A percentile compares a stretch with the other conserved stretches of the same genome.
Conservation (phyloP, 2,888 invertebrate genomes). For the Siphonodentalium dalli region DNA sequence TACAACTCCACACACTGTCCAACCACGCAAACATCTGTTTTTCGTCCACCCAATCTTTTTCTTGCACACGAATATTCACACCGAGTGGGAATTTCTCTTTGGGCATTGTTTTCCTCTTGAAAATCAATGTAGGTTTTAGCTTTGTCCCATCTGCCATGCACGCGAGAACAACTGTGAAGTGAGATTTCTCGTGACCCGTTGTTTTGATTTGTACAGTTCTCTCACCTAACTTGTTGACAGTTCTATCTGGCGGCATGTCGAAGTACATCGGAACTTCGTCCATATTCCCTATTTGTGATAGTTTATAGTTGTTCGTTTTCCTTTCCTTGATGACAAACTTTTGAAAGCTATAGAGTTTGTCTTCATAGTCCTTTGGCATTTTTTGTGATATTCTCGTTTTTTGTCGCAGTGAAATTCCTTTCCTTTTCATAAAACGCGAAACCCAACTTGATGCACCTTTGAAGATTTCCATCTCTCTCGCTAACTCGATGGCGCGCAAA, state of each 20-base stretch:
- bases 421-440: too few relatives aligned
- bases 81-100: constrained; percentile 26
- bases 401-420: too few relatives aligned
- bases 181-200: constrained; percentile 21
- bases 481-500: too few relatives aligned
- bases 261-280: constrained; percentile 14
- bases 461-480: too few relatives aligned
- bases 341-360: too few relatives aligned
- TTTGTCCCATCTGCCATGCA: constrained; percentile 31
- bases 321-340: constrained; percentile 3
- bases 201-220: constrained; percentile 20
- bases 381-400: too few relatives aligned
- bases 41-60: constrained; percentile 30
- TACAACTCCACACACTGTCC: constrained; percentile 18
- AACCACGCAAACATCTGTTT: constrained; percentile 12
- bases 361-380: too few relatives aligned
- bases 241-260: constrained; percentile 24
- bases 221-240: constrained; percentile 18
- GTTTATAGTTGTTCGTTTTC: not conserved
- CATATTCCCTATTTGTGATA: constrained; percentile 18
- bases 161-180: constrained; percentile 30
- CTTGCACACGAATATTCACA: constrained; percentile 16
- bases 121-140: constrained; percentile 28
- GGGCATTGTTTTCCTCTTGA: constrained; percentile 31
- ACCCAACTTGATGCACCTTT: too few relatives aligned